Evolutionary conservation across 1,140 invertebrate species (phyloP).

Genomic region (Eurosta solidaginis): DNA sequence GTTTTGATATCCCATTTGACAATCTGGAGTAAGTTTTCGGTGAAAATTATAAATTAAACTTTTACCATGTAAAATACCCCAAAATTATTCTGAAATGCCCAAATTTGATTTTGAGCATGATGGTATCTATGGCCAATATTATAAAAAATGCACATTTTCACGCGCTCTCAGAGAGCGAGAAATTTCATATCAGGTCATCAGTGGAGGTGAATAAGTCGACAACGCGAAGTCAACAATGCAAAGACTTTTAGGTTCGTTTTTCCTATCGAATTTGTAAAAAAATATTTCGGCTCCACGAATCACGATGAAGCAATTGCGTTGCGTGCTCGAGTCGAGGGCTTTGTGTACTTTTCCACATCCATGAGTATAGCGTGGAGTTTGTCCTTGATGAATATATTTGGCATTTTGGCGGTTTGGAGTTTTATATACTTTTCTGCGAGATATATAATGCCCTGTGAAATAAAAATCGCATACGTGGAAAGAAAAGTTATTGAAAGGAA

Average conservation of each 20-base stretch:
- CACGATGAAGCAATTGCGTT: conserved; percentile 68
- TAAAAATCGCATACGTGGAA: neutral
- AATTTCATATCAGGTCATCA: too few relatives aligned
- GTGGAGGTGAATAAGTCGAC: too few relatives aligned
- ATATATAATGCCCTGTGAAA: conserved; percentile 41
- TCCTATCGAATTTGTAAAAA: conserved; percentile 63
- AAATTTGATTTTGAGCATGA: too few relatives aligned
- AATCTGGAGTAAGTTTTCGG: too few relatives aligned
- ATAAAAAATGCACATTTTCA: too few relatives aligned
- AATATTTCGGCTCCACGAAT: conserved; percentile 69
- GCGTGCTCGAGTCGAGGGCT: conserved; percentile 38
- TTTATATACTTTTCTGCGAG: conserved; percentile 43
- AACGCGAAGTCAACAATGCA: conserved; percentile 68
- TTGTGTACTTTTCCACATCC: conserved; percentile 41
- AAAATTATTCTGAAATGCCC: too few relatives aligned
- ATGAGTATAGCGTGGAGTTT: conserved; percentile 49
- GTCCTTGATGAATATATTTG: conserved; percentile 46
- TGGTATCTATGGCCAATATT: too few relatives aligned
- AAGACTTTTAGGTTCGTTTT: conserved; percentile 54
- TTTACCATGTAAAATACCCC: too few relatives aligned
- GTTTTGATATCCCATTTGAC: too few relatives aligned
- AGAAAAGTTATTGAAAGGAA: too few relatives aligned
- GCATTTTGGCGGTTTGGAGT: conserved; percentile 40
- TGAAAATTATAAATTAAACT: too few relatives aligned
- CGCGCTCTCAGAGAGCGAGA: too few relatives aligned